Base-by-base conservation (phyloP, 2,888 invertebrate species). In the Ametastegia equiseti region DNA sequence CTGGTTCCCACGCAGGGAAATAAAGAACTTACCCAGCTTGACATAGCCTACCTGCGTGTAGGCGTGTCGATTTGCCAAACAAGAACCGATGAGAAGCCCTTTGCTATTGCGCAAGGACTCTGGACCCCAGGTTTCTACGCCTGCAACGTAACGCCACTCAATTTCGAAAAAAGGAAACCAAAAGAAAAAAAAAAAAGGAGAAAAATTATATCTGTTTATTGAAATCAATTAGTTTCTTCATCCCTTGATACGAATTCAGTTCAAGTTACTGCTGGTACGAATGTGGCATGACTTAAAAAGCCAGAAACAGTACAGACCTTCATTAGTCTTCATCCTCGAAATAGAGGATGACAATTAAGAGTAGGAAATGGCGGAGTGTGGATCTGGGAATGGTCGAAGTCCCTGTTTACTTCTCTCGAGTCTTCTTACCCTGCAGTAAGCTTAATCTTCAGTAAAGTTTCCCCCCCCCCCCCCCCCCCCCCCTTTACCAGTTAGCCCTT, bases 361-460 rank as follows among this genome's bases (percentile, higher is more conserved):
- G 75, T 13, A 30, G 60, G 42, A 78, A 78, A 78, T 33, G 78
- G 57, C 19, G 33, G 60, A 30, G 33, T 54, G 45, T 47, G 45
- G 30, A 71, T 45, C 19, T 19, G 71, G 15, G 15, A 47, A 45
- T 47, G 71, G 71, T 11, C 71, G 47, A 71, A 45, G 78, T 57
- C 57, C 60, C 39, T 78, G 60, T 78, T 78, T 63, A 42, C 78
- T 78, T 60, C 60, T 78, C 78, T 63, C 42, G 57, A 57, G n/a
- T n/a, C n/a, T n/a, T n/a, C n/a, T n/a, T n/a, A n/a, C 63, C 78
- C 54, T n/a, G n/a, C 63, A 13, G 60, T 78, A 23, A 78, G 63
- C 42, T 78, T 78, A 60, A 78, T 78, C 78, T 78, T 78, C 78
- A 60, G 78, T 60, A 63, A 78, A 60, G 60, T 42, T 78, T 78